phyloP scores from a whole-genome alignment of 2,888 invertebrate species.

The Thyatira batis region DNA sequence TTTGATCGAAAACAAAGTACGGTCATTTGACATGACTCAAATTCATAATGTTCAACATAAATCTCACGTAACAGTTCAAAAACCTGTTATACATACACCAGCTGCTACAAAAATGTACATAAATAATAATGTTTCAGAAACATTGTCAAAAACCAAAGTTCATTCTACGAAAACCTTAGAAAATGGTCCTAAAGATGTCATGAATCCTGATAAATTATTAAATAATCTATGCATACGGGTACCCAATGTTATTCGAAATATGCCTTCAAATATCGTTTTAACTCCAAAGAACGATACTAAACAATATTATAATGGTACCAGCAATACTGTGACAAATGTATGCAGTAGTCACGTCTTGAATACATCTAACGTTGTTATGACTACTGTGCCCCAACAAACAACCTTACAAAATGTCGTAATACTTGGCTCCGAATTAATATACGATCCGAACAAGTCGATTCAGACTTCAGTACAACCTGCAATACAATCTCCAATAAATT shows the following conservation, averaged over 20 bases:
- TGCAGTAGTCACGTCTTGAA: background rate
- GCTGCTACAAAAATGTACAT: background rate
- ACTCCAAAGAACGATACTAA: slow-evolving; percentile 2
- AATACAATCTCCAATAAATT: slow-evolving; percentile 19
- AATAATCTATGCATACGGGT: background rate
- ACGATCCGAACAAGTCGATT: slow-evolving; percentile 43
- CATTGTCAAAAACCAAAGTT: background rate
- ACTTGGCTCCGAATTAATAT: slow-evolving; percentile 50
- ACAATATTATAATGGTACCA: background rate
- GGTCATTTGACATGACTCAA: background rate
- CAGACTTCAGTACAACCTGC: slow-evolving; percentile 31
- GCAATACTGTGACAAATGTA: background rate
- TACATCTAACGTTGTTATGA: slow-evolving; percentile 30
- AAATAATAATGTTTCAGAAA: background rate
- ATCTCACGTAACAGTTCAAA: background rate
- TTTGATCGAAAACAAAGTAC: background rate
- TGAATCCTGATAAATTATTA: background rate
- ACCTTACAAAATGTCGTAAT: slow-evolving; percentile 51
- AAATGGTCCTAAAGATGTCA: background rate
- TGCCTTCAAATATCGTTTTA: slow-evolving; percentile 1
- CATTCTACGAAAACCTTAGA: background rate
- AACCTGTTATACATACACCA: background rate
- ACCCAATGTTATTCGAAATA: background rate
- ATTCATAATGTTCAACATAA: background rate
- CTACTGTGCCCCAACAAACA: slow-evolving; percentile 37